Percentiles rank a stretch among this genome's conserved stretches.
These are phyloP conservation scores for Carterocephalus palaemon DNA, from an alignment of 2,888 invertebrate species.

Conservation along the genomic window DNA sequence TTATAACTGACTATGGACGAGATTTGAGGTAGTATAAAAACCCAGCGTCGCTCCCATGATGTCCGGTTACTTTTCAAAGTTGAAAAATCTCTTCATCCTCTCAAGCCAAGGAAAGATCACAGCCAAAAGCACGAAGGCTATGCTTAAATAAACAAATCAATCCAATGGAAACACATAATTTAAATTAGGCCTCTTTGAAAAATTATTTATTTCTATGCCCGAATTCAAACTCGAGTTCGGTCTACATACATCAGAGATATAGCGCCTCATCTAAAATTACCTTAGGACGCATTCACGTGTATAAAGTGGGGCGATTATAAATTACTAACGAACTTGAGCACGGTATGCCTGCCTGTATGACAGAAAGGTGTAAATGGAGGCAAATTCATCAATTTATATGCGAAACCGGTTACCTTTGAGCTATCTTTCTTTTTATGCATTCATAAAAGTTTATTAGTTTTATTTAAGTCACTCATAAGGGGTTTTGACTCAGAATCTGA, in stretches of 20 bases:
- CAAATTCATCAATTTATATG: slow-evolving; percentile 78
- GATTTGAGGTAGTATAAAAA: too few relatives aligned
- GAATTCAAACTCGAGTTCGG: background rate
- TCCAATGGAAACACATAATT: too few relatives aligned
- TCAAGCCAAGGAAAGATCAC: too few relatives aligned
- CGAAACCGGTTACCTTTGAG: slow-evolving; percentile 70
- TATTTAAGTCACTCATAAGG: slow-evolving; percentile 19
- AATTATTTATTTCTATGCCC: too few relatives aligned
- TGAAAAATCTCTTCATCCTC: too few relatives aligned
- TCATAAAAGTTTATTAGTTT: slow-evolving; percentile 44
- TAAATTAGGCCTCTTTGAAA: too few relatives aligned
- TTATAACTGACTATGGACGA: too few relatives aligned
- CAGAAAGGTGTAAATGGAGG: slow-evolving; percentile 72
- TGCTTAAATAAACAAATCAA: too few relatives aligned
- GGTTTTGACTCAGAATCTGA: too few relatives aligned
- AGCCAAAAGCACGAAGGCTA: too few relatives aligned
- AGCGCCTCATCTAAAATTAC: slow-evolving; percentile 23
- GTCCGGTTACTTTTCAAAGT: too few relatives aligned
- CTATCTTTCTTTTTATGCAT: slow-evolving; percentile 56
- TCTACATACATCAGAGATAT: slow-evolving; percentile 9
- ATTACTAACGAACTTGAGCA: slow-evolving; percentile 57
- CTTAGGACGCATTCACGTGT: slow-evolving; percentile 43
- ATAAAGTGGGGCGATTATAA: slow-evolving; percentile 64
- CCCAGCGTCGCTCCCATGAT: too few relatives aligned
- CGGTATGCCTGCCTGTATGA: slow-evolving; percentile 50